Conservation (phyloP, 2,113 vertebrate genomes). For the Ahaetulla prasina region DNA sequence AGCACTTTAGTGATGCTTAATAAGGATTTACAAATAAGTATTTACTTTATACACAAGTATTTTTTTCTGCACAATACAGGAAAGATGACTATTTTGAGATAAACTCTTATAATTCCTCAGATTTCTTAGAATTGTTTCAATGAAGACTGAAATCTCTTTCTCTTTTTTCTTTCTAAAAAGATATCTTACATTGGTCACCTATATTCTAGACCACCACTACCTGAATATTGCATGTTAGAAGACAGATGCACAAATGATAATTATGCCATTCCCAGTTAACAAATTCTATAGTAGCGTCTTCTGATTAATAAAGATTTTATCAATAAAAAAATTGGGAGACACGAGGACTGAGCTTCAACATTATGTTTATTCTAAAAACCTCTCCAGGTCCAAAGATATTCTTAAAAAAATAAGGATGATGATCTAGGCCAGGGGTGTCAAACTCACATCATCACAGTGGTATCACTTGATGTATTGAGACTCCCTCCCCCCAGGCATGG, state of each 20-base stretch:
- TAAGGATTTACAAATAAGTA: not conserved
- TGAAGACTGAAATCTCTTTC: constrained; percentile 28
- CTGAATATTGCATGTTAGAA: not conserved
- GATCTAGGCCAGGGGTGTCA: too few relatives aligned
- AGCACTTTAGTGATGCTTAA: constrained; percentile 14
- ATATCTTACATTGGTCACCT: not conserved
- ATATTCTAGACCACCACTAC: too few relatives aligned
- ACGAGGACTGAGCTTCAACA: not conserved
- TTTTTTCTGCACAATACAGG: constrained; percentile 22
- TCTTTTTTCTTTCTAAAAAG: constrained; percentile 26
- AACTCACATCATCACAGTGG: too few relatives aligned
- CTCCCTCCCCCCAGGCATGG: too few relatives aligned
- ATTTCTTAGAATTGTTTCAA: constrained; percentile 39
- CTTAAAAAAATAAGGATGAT: not conserved
- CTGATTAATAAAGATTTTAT: not conserved
- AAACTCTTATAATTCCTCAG: constrained; percentile 33
- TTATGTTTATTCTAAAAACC: not conserved
- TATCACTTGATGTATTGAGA: too few relatives aligned
- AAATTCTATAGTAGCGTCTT: not conserved
- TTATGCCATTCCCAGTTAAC: not conserved
- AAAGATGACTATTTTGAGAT: constrained; percentile 16
- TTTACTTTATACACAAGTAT: constrained; percentile 20
- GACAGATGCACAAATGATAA: not conserved
- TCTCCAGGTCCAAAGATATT: not conserved
- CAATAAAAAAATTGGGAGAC: not conserved